Evolutionary conservation across 2,113 vertebrate species (phyloP), one percentile per base, ranked within the genome.

Genomic region (Turnix velox): DNA sequence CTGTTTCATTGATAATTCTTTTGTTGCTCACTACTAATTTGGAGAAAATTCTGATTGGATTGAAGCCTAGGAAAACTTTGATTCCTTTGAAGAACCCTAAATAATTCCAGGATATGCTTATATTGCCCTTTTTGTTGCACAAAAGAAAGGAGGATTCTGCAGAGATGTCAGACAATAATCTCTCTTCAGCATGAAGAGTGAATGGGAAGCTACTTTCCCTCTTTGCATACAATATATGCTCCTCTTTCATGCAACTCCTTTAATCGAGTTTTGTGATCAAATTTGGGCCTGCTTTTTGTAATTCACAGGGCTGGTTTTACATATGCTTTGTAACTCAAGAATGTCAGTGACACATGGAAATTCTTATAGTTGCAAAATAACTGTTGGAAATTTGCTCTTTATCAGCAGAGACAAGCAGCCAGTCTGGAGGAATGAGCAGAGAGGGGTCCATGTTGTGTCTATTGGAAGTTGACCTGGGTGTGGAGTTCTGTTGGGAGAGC

Each of bases 211-310:
- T 35, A 4, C 73, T 91, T 87, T 55, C 73, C 90, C 88, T 82
- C 49, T 63, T 93, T 82, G 73, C 84, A n/a, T 79, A 45, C 77
- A 90, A 51, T 88, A 77, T 61, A 27, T 6, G 39, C 82, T 84
- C 58, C 59, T 92, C 80, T 82, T 93, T 90, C 79, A 84, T 31
- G 72, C 78, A 77, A 37, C 55, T 81, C 89, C 51, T 92, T 94
- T 92, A 78, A 88, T 93, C 88, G 69, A 35, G 27, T 39, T 88
- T 65, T 24, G 84, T 65, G 88, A 95, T 92, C 84, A 79, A 52
- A 87, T 84, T 61, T 69, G 39, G 31, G 23, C 45, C 91, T 72
- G 73, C 37, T 72, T 39, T 37, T 43, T 23, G 25, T 35, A 72
- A 91, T 91, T 90, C 66, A 35, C 37, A 12, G 67, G 58, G 43